These are phyloP conservation scores for Limonius californicus DNA, from an alignment of 1,140 invertebrate genomes.

Conservation along the genomic window DNA sequence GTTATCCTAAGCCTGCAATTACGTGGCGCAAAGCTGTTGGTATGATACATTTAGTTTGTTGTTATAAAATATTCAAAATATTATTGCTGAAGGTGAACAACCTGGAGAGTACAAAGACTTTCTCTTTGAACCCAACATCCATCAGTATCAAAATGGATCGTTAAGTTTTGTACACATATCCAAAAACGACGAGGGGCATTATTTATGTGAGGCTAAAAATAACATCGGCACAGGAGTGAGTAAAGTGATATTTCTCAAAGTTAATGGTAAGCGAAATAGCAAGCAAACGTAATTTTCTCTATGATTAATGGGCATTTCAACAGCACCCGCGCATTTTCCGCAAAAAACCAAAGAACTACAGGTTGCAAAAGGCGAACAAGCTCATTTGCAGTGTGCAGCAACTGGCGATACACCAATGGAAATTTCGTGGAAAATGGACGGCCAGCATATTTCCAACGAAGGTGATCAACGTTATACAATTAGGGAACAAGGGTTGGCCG, in stretches of 20 bases:
- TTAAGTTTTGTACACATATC: conserved; percentile 74
- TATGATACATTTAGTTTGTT: conserved; percentile 39
- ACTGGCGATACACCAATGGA: conserved; percentile 85
- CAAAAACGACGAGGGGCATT: conserved; percentile 84
- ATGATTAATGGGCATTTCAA: too few relatives aligned
- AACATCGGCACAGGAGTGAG: conserved; percentile 83
- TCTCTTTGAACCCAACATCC: conserved; percentile 67
- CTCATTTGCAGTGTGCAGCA: conserved; percentile 80
- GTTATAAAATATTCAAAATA: neutral
- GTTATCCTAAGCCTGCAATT: conserved; percentile 82
- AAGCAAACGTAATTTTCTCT: too few relatives aligned
- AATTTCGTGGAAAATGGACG: conserved; percentile 70
- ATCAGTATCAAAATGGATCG: conserved; percentile 76
- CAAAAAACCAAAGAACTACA: conserved; percentile 73
- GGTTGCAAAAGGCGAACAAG: conserved; percentile 69
- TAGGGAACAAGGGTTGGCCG: conserved; percentile 60
- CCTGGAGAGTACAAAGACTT: conserved; percentile 85
- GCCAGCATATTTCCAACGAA: conserved; percentile 63
- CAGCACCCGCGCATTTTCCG: conserved; percentile 80
- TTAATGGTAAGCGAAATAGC: conserved; percentile 70
- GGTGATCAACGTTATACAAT: conserved; percentile 62
- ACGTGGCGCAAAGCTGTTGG: conserved; percentile 84
- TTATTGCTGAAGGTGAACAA: conserved; percentile 54
- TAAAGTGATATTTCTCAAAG: conserved; percentile 82
- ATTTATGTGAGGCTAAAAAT: conserved; percentile 89